Conservation (phyloP, 2,888 invertebrate genomes). For the Poecilobothrus nobilitatus region DNA sequence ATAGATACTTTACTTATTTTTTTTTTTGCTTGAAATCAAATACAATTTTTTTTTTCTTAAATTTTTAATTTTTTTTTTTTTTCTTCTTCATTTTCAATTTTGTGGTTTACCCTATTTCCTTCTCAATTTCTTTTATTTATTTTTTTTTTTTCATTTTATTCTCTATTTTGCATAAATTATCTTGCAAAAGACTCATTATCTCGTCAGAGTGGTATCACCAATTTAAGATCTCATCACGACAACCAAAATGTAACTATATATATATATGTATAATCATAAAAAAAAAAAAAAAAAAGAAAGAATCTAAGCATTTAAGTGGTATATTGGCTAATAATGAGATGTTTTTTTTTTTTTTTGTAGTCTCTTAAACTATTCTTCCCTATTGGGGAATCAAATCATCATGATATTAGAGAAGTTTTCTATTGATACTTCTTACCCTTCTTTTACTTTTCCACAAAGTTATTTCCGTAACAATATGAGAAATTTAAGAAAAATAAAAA, state of each 20-base stretch:
- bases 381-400: too few relatives aligned
- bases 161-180: not conserved
- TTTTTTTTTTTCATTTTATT: not conserved
- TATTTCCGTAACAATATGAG: too few relatives aligned
- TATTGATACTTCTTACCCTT: too few relatives aligned
- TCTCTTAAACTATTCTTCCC: too few relatives aligned
- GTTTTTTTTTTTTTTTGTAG: not conserved
- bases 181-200: not conserved
- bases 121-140: not conserved
- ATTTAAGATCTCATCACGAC: constrained; percentile 1
- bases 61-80: not conserved
- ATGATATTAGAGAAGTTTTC: too few relatives aligned
- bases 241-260: not conserved
- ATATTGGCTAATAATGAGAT: not conserved
- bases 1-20: too few relatives aligned
- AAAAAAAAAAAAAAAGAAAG: not conserved
- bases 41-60: not conserved
- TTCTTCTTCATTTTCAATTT: not conserved
- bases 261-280: not conserved
- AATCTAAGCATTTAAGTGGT: not conserved
- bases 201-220: constrained; percentile 1
- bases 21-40: not conserved
- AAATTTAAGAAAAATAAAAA: too few relatives aligned
- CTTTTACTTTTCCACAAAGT: too few relatives aligned
- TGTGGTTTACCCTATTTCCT: constrained; percentile 8